Percentiles rank a stretch among this genome's conserved stretches.
Evolutionary conservation across 2,797 vertebrate species (phyloP).

Genomic region (Microtus californicus): DNA sequence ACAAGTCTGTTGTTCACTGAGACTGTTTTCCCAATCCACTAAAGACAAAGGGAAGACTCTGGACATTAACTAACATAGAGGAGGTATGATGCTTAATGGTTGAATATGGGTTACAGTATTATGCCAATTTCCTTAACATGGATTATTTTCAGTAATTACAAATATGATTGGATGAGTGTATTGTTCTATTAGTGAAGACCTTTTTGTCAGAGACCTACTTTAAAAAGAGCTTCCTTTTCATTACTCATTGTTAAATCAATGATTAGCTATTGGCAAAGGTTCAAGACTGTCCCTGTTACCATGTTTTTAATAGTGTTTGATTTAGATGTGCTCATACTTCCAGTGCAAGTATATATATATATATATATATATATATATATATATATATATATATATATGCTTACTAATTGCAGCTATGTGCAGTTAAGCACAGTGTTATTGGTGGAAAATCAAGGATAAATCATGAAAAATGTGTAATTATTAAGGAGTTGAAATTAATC

Average conservation of each 20-base stretch:
- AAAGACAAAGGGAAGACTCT: constrained; percentile 15
- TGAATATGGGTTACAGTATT: neutral
- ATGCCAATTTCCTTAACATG: constrained; percentile 24
- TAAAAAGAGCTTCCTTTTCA: constrained; percentile 69
- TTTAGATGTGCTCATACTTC: constrained; percentile 55
- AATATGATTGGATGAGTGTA: constrained; percentile 55
- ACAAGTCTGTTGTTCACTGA: neutral
- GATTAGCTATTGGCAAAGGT: constrained; percentile 70
- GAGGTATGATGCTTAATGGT: neutral
- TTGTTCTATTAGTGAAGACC: constrained; percentile 59
- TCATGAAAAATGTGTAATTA: constrained; percentile 57
- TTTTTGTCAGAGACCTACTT: constrained; percentile 56
- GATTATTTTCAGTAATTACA: constrained; percentile 59
- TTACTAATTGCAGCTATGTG: constrained; percentile 52
- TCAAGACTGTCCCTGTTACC: constrained; percentile 71
- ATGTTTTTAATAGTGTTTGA: constrained; percentile 72
- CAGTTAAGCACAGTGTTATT: constrained; percentile 57
- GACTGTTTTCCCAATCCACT: neutral
- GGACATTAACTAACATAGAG: neutral
- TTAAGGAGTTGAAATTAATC: constrained; percentile 31
- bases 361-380: constrained; percentile 22
- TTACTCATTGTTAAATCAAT: constrained; percentile 73
- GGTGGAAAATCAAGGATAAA: constrained; percentile 72
- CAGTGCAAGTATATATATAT: neutral
- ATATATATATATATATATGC: constrained; percentile 1